phyloP scores from a whole-genome alignment of 2,797 vertebrate genomes.

The Siniperca scherzeri region DNA sequence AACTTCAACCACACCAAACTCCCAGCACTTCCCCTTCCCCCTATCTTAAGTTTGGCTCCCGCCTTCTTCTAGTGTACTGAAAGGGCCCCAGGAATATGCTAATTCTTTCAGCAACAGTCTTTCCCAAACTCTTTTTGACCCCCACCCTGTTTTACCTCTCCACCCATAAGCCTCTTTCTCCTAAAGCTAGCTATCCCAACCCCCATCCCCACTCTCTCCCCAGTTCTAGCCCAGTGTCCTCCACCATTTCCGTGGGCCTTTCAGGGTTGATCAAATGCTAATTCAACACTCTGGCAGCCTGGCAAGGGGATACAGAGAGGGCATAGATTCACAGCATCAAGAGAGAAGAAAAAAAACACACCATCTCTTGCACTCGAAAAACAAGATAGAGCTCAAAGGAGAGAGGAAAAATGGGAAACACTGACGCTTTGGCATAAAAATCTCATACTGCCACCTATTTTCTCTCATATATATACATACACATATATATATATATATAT shows the following conservation, averaged over 20 bases:
- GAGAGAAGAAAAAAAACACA: slow-evolving; percentile 13
- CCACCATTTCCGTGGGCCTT: slow-evolving; percentile 74
- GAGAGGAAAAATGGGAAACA: slow-evolving; percentile 5
- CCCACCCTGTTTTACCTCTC: slow-evolving; percentile 62
- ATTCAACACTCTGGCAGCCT: slow-evolving; percentile 76
- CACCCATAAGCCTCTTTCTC: slow-evolving; percentile 67
- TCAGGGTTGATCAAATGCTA: slow-evolving; percentile 81
- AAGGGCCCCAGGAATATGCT: slow-evolving; percentile 72
- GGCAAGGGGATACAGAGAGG: slow-evolving; percentile 71
- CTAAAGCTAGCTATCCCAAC: slow-evolving; percentile 54
- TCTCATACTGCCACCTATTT: neutral
- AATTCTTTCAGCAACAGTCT: slow-evolving; percentile 66
- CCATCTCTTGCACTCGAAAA: slow-evolving; percentile 29
- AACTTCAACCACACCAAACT: slow-evolving; percentile 9
- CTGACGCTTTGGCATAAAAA: neutral
- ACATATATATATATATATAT: neutral
- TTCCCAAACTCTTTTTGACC: slow-evolving; percentile 70
- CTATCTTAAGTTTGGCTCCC: slow-evolving; percentile 24
- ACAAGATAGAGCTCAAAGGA: slow-evolving; percentile 30
- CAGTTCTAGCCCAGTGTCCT: slow-evolving; percentile 61
- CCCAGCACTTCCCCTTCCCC: slow-evolving; percentile 40
- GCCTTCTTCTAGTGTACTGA: slow-evolving; percentile 58
- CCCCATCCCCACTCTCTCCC: slow-evolving; percentile 46
- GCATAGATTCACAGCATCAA: slow-evolving; percentile 71
- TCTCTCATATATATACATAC: neutral